Evolutionary conservation across 2,888 invertebrate species (phyloP).

Genomic region (Zhuqinia jingwanae): DNA sequence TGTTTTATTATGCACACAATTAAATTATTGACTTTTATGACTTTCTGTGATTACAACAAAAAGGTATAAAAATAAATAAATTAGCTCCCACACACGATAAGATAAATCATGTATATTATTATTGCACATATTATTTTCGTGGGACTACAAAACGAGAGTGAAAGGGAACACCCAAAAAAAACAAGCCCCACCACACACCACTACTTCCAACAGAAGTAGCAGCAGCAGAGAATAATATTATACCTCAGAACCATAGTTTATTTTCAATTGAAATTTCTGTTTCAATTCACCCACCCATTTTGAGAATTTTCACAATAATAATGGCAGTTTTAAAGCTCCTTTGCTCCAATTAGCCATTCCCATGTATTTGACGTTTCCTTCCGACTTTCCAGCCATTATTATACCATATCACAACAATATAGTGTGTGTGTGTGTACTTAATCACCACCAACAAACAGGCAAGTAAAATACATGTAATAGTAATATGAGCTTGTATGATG

Average conservation of each 20-base stretch:
- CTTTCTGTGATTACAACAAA: background rate
- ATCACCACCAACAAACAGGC: constrained; percentile 31
- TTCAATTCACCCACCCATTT: background rate
- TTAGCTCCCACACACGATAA: background rate
- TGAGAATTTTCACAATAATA: background rate
- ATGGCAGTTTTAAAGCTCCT: constrained; percentile 25
- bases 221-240: too few relatives aligned
- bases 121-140: background rate
- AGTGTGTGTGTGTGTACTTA: too few relatives aligned
- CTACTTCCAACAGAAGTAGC: too few relatives aligned
- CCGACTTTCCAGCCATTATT: background rate
- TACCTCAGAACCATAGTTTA: too few relatives aligned
- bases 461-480: constrained; percentile 7
- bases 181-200: too few relatives aligned
- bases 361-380: constrained; percentile 34
- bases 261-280: constrained; percentile 6
- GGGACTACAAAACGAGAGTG: background rate
- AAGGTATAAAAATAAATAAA: constrained; percentile 22
- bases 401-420: too few relatives aligned
- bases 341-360: constrained; percentile 15
- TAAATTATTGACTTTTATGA: constrained; percentile 29
- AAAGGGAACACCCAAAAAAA: background rate
- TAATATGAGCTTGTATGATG: too few relatives aligned
- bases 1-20: background rate
- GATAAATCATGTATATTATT: background rate